These are phyloP conservation scores for Polydrusus tereticollis DNA, from an alignment of 2,888 invertebrate genomes.

Conservation along the genomic window DNA sequence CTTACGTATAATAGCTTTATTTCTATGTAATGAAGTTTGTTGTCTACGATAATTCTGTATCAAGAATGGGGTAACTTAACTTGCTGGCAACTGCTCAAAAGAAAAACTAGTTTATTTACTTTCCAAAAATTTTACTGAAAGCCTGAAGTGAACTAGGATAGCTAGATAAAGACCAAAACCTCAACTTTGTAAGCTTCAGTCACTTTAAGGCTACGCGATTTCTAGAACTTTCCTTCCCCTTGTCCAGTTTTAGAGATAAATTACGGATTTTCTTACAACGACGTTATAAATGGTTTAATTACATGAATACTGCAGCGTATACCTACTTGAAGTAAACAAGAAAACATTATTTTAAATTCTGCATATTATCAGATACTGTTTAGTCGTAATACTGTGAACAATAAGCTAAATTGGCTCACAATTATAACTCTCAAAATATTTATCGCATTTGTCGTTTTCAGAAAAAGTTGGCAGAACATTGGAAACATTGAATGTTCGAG, in stretches of 20 bases:
- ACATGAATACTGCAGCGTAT: constrained; percentile 21
- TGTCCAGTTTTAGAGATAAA: constrained; percentile 43
- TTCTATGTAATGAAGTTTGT: constrained; percentile 5
- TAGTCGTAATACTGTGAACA: too few relatives aligned
- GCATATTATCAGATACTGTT: neutral
- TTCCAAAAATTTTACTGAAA: constrained; percentile 28
- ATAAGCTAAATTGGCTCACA: too few relatives aligned
- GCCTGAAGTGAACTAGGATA: constrained; percentile 24
- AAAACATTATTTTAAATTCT: neutral
- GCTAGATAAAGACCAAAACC: constrained; percentile 33
- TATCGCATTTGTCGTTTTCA: too few relatives aligned
- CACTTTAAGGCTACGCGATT: constrained; percentile 33
- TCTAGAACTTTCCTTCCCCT: constrained; percentile 32
- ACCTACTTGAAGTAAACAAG: constrained; percentile 9
- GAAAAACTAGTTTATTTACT: constrained; percentile 9
- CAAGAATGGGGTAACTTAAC: constrained; percentile 4
- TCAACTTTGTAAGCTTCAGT: constrained; percentile 40
- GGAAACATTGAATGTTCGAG: too few relatives aligned
- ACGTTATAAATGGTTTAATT: constrained; percentile 42
- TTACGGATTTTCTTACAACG: constrained; percentile 39
- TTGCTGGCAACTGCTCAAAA: neutral
- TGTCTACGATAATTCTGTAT: neutral
- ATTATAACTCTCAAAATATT: too few relatives aligned
- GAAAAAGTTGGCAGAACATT: too few relatives aligned
- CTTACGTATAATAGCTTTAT: constrained; percentile 2